These are phyloP conservation scores for Gallinago nigripennis DNA, from an alignment of 2,797 vertebrate genomes.

Conservation along the genomic window DNA sequence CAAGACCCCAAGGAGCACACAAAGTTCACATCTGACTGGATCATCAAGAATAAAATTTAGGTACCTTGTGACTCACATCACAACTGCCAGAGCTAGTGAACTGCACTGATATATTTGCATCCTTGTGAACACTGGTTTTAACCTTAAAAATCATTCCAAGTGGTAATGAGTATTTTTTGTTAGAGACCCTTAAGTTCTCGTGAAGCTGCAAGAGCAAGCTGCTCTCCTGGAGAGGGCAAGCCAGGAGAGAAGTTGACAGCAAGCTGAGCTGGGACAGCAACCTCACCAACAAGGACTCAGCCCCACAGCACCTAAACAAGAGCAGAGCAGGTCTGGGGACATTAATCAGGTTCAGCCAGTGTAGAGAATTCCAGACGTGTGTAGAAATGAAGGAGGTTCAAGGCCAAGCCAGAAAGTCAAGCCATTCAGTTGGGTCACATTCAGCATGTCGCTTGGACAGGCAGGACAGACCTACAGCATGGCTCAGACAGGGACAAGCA, in stretches of 20 bases:
- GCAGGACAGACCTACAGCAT: not conserved
- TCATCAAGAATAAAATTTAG: not conserved
- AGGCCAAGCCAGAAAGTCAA: not conserved
- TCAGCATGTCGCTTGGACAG: rapidly evolving
- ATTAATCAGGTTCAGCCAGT: not conserved
- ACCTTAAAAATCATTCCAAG: not conserved
- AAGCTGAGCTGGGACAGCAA: not conserved
- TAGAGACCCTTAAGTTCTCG: not conserved
- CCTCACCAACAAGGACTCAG: not conserved
- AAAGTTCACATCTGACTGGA: not conserved
- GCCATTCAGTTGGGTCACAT: not conserved
- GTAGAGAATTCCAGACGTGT: not conserved
- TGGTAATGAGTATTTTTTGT: not conserved
- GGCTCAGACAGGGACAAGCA: not conserved
- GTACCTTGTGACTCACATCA: not conserved
- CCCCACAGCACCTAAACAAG: rapidly evolving
- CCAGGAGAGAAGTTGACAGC: not conserved
- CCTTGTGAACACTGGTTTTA: not conserved
- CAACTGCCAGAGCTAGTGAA: not conserved
- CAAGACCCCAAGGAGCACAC: not conserved
- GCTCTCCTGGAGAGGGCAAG: not conserved
- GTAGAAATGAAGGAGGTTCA: not conserved
- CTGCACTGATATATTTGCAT: not conserved
- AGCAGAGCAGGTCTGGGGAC: not conserved
- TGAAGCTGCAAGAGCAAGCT: not conserved